Percentiles rank a stretch among this genome's conserved stretches.
These are phyloP conservation scores for Zaprionus camerounensis DNA, from an alignment of 1,140 invertebrate genomes.

Conservation along the genomic window DNA sequence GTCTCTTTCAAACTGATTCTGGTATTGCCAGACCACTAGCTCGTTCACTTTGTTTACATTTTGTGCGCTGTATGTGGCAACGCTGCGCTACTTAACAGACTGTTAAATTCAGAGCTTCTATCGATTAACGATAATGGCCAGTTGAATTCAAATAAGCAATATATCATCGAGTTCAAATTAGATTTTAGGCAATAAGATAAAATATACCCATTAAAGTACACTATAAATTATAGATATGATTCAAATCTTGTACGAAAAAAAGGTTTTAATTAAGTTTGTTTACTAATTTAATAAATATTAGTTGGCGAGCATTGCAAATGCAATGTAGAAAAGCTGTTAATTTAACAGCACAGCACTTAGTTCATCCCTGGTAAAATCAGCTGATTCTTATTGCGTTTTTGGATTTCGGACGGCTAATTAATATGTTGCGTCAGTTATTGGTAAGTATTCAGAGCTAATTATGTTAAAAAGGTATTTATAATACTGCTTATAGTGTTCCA, in stretches of 20 bases:
- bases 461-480: not conserved
- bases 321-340: constrained; percentile 12
- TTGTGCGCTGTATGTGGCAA: constrained; percentile 27
- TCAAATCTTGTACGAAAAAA: not conserved
- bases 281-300: not conserved
- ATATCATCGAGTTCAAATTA: not conserved
- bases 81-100: constrained; percentile 25
- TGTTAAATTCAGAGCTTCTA: not conserved
- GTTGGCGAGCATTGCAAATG: not conserved
- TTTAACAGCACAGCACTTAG: not conserved
- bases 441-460: constrained; percentile 14
- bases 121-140: constrained; percentile 1
- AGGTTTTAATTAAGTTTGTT: not conserved
- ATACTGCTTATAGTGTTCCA: constrained; percentile 13
- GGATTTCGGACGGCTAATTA: not conserved
- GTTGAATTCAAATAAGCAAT: constrained; percentile 27
- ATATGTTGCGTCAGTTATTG: constrained; percentile 60
- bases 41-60: constrained; percentile 47
- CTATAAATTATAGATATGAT: not conserved
- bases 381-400: constrained; percentile 34
- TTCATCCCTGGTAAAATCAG: constrained; percentile 48
- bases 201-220: not conserved
- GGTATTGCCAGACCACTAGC: constrained; percentile 43
- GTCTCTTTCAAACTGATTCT: constrained; percentile 69
- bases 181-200: not conserved